Evolutionary conservation across 2,113 vertebrate genomes (phyloP).

Genomic region (Ceratotherium simum): DNA sequence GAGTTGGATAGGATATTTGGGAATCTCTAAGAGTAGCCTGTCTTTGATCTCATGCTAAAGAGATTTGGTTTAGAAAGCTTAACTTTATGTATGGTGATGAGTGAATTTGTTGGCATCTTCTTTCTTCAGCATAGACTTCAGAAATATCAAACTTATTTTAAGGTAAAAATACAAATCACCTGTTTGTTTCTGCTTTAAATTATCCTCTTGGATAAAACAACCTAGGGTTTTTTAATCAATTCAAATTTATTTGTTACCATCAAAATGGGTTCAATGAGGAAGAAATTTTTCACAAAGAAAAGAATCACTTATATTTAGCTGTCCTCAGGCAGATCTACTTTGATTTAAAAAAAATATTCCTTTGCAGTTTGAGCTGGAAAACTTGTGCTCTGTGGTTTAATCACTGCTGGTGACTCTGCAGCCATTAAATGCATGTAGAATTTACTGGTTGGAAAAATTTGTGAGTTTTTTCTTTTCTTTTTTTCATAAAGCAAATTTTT

Average conservation of each 20-base stretch:
- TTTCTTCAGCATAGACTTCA: background rate
- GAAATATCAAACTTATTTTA: background rate
- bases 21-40: background rate
- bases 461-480: background rate
- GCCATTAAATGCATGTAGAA: background rate
- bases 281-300: background rate
- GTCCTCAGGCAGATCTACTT: background rate
- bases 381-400: background rate
- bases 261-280: background rate
- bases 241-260: background rate
- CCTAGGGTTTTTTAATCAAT: background rate
- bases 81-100: background rate
- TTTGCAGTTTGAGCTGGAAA: slow-evolving; percentile 17
- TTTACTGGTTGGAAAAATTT: background rate
- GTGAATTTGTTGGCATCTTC: background rate
- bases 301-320: background rate
- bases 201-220: background rate
- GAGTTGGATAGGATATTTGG: background rate
- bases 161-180: background rate
- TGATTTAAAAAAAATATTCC: background rate
- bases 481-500: background rate
- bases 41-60: background rate
- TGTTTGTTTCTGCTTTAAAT: slow-evolving; percentile 15
- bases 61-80: background rate
- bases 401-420: background rate